A percentile compares a stretch with the other conserved stretches of the same genome.
Evolutionary conservation across 2,888 invertebrate genomes (phyloP).

Genomic region (Minunthozetes semirufus): DNA sequence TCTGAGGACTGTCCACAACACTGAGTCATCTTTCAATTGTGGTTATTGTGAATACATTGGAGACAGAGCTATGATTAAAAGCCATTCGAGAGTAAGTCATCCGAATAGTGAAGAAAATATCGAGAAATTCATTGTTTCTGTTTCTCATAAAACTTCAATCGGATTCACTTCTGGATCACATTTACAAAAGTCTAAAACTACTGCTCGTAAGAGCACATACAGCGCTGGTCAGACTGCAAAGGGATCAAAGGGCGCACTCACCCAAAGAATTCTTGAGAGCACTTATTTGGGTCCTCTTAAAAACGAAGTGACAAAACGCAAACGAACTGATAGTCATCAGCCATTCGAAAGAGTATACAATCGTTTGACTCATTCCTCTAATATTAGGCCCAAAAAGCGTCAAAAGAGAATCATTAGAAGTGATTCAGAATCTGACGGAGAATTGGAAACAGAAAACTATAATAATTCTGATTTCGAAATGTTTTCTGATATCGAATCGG

Average conservation of each 20-base stretch:
- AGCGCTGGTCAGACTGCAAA: neutral
- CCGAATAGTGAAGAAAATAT: neutral
- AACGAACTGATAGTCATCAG: neutral
- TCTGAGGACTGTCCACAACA: constrained; percentile 8
- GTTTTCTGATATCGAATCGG: neutral
- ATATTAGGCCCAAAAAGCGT: neutral
- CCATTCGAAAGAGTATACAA: neutral
- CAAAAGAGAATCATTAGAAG: neutral
- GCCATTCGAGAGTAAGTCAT: neutral
- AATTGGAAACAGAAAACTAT: neutral
- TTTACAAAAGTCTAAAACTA: neutral
- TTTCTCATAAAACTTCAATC: neutral
- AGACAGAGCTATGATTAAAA: neutral
- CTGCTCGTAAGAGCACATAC: neutral
- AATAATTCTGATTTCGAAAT: neutral
- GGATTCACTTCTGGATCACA: neutral
- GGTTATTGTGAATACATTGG: constrained; percentile 11
- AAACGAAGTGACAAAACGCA: neutral
- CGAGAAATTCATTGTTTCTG: neutral
- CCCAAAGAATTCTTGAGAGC: neutral
- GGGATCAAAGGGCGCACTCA: neutral
- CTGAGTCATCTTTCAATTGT: neutral
- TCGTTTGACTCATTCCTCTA: neutral
- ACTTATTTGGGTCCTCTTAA: constrained; percentile 6
- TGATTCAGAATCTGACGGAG: neutral